Percentiles rank a stretch among this genome's conserved stretches.
Evolutionary conservation across 2,113 vertebrate species (phyloP).

Genomic region (Daubentonia madagascariensis): DNA sequence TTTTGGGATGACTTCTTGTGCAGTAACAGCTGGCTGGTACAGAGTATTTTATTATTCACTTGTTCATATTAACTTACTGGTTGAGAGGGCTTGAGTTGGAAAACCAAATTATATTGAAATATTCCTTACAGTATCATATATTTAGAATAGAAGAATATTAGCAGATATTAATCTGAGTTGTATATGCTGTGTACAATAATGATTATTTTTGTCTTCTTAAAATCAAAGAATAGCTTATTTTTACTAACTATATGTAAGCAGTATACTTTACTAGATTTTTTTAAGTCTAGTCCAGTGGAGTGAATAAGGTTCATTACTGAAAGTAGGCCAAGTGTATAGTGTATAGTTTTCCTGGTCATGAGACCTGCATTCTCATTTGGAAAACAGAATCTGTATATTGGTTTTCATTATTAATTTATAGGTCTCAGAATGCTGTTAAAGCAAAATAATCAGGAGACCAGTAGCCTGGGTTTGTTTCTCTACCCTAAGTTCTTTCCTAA

Average conservation of each 20-base stretch:
- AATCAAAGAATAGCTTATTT: background rate
- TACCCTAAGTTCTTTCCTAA: background rate
- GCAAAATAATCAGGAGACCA: background rate
- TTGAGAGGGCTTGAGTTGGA: background rate
- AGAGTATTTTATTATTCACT: background rate
- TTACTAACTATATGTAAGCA: background rate
- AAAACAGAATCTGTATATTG: background rate
- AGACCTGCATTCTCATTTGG: background rate
- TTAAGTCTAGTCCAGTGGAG: background rate
- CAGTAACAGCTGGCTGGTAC: background rate
- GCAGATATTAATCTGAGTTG: background rate
- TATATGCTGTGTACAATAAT: background rate
- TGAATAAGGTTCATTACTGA: slow-evolving; percentile 7
- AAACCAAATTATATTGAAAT: background rate
- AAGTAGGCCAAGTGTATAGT: background rate
- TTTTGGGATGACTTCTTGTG: background rate
- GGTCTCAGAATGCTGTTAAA: slow-evolving; percentile 20
- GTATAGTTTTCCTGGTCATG: slow-evolving; percentile 64
- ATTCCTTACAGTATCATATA: background rate
- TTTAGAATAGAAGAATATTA: background rate
- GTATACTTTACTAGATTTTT: background rate
- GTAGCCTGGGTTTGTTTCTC: background rate
- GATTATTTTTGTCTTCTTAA: background rate
- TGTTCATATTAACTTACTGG: background rate
- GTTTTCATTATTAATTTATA: slow-evolving; percentile 44